Conservation (phyloP, 1,140 invertebrate species). For the Wasmannia auropunctata region DNA sequence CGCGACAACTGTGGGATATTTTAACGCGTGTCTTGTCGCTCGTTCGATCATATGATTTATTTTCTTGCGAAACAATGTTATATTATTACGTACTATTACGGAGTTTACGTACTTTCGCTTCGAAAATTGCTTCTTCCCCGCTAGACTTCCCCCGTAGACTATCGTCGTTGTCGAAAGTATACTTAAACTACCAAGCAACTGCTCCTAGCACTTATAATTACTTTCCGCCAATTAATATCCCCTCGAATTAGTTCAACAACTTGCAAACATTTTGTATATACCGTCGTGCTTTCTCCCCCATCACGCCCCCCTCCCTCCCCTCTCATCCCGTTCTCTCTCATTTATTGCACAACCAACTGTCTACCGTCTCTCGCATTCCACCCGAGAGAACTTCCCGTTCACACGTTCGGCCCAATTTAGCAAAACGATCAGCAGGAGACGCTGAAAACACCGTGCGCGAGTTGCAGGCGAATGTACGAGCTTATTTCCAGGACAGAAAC, state of each 20-base stretch:
- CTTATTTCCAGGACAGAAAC: not conserved
- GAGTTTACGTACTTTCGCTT: conserved; percentile 48
- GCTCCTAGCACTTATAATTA: conserved; percentile 64
- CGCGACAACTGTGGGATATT: no score
- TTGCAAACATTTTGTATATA: conserved; percentile 61
- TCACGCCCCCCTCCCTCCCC: no score
- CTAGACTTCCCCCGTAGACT: conserved; percentile 39
- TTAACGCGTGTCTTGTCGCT: not conserved
- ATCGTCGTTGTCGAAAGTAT: conserved; percentile 55
- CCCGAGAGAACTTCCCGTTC: conserved; percentile 19
- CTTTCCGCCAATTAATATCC: conserved; percentile 66
- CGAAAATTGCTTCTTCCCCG: conserved; percentile 55
- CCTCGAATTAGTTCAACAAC: conserved; percentile 61
- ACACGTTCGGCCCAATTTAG: conserved; percentile 23
- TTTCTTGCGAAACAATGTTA: conserved; percentile 48
- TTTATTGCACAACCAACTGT: conserved; percentile 42
- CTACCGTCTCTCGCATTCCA: conserved; percentile 13
- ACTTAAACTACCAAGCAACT: conserved; percentile 63
- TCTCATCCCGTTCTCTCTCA: conserved; percentile 17
- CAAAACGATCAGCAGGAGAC: conserved; percentile 19
- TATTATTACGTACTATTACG: conserved; percentile 31
- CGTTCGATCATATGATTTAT: conserved; percentile 37
- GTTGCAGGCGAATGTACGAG: no score
- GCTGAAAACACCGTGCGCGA: not conserved
- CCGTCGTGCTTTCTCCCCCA: conserved; percentile 7